A percentile compares a stretch with the other conserved stretches of the same genome.
Conservation (phyloP, 2,888 invertebrate genomes). For the Mesochorus sp. region DNA sequence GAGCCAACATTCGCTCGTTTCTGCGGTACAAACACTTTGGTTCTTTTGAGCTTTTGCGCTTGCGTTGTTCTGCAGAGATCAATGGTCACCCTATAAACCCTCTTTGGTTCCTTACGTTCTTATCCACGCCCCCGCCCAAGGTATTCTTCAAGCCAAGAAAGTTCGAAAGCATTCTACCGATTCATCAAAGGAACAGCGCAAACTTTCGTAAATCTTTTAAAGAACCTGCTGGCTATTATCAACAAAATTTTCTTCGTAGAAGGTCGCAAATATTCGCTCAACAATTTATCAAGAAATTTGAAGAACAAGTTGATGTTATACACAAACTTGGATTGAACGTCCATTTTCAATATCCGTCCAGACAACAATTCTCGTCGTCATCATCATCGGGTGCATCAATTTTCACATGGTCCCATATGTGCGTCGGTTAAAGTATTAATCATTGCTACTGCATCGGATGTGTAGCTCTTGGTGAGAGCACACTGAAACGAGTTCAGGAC, state of each 20-base stretch:
- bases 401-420: too few relatives aligned
- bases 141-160: slow-evolving; percentile 50
- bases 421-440: too few relatives aligned
- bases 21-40: slow-evolving; percentile 58
- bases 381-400: too few relatives aligned
- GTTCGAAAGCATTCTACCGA: slow-evolving; percentile 55
- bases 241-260: slow-evolving; percentile 15
- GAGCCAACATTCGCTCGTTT: slow-evolving; percentile 42
- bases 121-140: slow-evolving; percentile 13
- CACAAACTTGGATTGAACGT: too few relatives aligned
- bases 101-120: slow-evolving; percentile 25
- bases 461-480: too few relatives aligned
- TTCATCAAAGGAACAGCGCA: slow-evolving; percentile 47
- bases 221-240: slow-evolving; percentile 28
- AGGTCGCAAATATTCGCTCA: slow-evolving; percentile 14
- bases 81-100: slow-evolving; percentile 50
- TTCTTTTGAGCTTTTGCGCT: slow-evolving; percentile 34
- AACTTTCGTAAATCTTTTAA: slow-evolving; percentile 11
- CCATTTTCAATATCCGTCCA: too few relatives aligned
- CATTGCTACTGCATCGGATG: too few relatives aligned
- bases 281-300: neutral
- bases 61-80: slow-evolving; percentile 50
- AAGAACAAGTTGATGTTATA: slow-evolving; percentile 22
- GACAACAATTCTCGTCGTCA: too few relatives aligned
- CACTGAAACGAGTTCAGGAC: too few relatives aligned